A percentile compares a stretch with the other conserved stretches of the same genome.
Evolutionary conservation across 1,140 invertebrate species (phyloP).

Genomic region (Euwallacea fornicatus): DNA sequence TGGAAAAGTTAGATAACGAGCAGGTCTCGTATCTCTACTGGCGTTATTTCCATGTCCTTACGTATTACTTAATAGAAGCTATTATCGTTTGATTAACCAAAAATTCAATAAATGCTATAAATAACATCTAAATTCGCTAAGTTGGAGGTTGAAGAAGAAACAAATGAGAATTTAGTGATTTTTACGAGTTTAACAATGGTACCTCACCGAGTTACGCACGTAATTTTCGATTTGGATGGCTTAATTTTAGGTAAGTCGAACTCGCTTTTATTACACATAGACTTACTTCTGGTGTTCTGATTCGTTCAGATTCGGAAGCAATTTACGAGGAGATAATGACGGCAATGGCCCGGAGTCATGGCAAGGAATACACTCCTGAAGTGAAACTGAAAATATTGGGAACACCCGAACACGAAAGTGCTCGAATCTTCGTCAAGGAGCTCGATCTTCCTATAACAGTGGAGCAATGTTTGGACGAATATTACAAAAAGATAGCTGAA

Average conservation of each 20-base stretch:
- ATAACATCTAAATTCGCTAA: not conserved
- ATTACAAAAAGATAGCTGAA: conserved; percentile 8
- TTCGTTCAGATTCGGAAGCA: not conserved
- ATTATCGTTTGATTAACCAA: not conserved
- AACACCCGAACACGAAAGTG: not conserved
- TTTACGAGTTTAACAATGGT: too few relatives aligned
- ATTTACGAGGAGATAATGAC: conserved; percentile 2
- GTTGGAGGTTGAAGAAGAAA: not conserved
- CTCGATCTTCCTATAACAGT: not conserved
- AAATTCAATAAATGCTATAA: not conserved
- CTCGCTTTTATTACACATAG: not conserved
- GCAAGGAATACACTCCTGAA: conserved; percentile 7
- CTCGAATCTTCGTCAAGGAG: conserved; percentile 1
- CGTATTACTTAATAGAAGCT: not conserved
- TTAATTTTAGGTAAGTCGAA: conserved; percentile 1
- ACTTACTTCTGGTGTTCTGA: not conserved
- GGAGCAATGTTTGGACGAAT: conserved; percentile 2
- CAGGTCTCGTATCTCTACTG: too few relatives aligned
- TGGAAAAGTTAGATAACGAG: too few relatives aligned
- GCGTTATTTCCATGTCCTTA: not conserved
- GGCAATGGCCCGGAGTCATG: not conserved
- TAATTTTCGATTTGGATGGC: conserved; percentile 10
- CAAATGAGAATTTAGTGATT: not conserved
- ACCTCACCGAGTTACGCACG: not conserved
- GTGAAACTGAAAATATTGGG: conserved; percentile 4